Base-by-base conservation (phyloP, 2,888 invertebrate genomes). In the Sphaerophoria rueppellii region DNA sequence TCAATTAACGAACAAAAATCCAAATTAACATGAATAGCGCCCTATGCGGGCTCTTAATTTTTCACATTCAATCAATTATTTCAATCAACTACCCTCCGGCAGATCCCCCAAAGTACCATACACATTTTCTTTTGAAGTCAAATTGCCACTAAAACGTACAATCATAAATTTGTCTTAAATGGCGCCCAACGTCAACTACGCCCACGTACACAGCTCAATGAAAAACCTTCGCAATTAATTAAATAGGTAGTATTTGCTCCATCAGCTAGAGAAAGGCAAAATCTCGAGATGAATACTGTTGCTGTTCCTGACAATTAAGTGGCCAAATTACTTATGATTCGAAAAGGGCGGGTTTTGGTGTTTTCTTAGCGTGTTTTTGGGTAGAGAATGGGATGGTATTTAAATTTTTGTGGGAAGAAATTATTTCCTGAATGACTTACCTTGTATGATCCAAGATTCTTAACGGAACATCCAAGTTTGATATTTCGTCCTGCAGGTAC, bases 361-460 rank as follows among this genome's bases (percentile, higher is more conserved):
- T 57, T 40, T 24, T 52, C 5, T 40, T 67, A 7, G 24, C 0
- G 50, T 57, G n/a, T 54, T 43, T 24, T 24, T 24, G 24, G 24
- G 24, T 24, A 24, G 24, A 2, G 24, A 24, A 24, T 24, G 24
- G 24, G 24, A 24, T 24, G 24, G 24, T 24, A 24, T 24, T 24
- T 24, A 24, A 24, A 24, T 24, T 24, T 35, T 14, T 48, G n/a
- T 32, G 9, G 9, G 43, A 6, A 34, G 4, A 34, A 34, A 34
- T 34, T 55, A 12, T 5, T 34, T 37, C 6, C 6, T 7, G 14
- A n/a, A 35, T 50, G 11, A 90, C 94, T 93, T 93, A 97, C 98
- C 95, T 97, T 98, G 91, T 96, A 97, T 55, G 96, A 95, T 88
- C 97, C 97, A 82, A 98, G 94, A 92, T 98, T 96, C 92, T 97